Base-by-base conservation (phyloP, 1,140 invertebrate genomes). In the Trichonephila clavipes region DNA sequence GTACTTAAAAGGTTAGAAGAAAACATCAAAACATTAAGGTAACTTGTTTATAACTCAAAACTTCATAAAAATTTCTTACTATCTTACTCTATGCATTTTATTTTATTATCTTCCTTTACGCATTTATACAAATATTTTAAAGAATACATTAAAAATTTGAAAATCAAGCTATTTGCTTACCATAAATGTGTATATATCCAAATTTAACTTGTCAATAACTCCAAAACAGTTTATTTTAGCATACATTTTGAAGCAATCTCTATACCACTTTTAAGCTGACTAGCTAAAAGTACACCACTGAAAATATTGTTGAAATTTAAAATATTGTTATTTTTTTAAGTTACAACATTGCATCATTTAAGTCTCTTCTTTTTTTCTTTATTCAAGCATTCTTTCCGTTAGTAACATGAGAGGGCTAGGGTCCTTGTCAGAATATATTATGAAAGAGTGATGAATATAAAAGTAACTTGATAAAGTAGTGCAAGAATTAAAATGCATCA, bases 361-460 rank as follows among this genome's bases (percentile, higher is more conserved):
- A 34, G 24, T 40, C 14, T 34, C 21, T 34, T 18, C 16, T 18
- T 19, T 34, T 40, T 40, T 72, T 77, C n/a, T 40, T 34, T 2
- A 14, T 40, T 40, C 14, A 1, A 3, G 16, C 18, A 14, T 34
- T 34, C 62, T 0, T 77, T 18, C 14, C 7, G 72, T 34, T 6
- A 28, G 28, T 34, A 77, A 34, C 8, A 77, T 28, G 28, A 77
- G 21, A 64, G 16, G 28, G 28, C 69, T 14, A 44, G 58, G 64
- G 61, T 88, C 61, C 24, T 34, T 88, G 86, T 88, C 62, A 62
- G 28, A 88, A 88, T 64, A 40, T 61, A 88, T 88, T 64, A 44
- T 88, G 64, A 40, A 18, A 88, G 51, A 88, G 86, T 64, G 86
- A 88, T 88, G 86, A 88, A 88, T 62, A 64, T 58, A 59, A 83